These are phyloP conservation scores for Myiotriccus ornatus DNA, from an alignment of 2,797 vertebrate species.

Conservation along the genomic window DNA sequence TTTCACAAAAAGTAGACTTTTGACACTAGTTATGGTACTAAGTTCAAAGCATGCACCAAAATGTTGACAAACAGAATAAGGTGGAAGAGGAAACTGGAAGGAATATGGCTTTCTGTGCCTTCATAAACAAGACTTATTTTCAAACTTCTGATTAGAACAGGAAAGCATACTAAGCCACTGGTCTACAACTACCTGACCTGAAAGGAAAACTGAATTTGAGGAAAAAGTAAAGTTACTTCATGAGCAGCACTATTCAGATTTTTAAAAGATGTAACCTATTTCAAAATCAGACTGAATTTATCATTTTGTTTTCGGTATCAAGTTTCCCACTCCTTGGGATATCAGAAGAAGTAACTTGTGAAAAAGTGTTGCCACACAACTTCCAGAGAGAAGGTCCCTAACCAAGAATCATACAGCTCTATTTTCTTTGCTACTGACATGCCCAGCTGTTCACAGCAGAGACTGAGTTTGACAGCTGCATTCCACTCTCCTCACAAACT, in stretches of 20 bases:
- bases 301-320: not conserved
- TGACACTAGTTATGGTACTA: not conserved
- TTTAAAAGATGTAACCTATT: not conserved
- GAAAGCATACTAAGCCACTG: not conserved
- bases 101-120: not conserved
- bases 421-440: not conserved
- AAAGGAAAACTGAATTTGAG: not conserved
- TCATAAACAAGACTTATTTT: not conserved
- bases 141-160: not conserved
- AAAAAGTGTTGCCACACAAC: not conserved
- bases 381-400: not conserved
- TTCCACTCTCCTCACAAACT: constrained; percentile 14
- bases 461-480: constrained; percentile 62
- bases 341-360: not conserved
- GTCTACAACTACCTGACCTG: not conserved
- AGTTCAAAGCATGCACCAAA: not conserved
- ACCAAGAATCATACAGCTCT: not conserved
- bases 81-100: not conserved
- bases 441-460: constrained; percentile 54
- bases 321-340: not conserved
- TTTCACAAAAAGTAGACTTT: not conserved
- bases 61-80: not conserved
- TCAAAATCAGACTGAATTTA: not conserved
- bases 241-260: not conserved
- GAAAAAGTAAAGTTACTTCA: not conserved